Percentiles rank a stretch among this genome's conserved stretches.
Conservation (phyloP, 2,888 invertebrate species). For the Eulithis prunata region DNA sequence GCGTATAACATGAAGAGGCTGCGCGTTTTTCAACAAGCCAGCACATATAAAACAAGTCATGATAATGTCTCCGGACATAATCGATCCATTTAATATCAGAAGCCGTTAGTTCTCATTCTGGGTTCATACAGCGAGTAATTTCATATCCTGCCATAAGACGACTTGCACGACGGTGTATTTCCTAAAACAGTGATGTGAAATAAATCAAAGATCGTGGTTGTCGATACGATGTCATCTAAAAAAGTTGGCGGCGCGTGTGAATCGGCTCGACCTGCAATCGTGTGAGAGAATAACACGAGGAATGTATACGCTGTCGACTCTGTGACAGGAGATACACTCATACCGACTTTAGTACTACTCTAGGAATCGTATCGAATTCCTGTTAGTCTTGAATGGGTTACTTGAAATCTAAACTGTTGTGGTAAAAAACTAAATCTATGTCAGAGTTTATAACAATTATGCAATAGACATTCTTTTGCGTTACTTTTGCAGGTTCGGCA, state of each 20-base stretch:
- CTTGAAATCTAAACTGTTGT: conserved; percentile 40
- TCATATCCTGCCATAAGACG: conserved; percentile 77
- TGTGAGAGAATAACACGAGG: conserved; percentile 72
- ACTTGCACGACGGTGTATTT: conserved; percentile 69
- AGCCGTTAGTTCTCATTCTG: conserved; percentile 62
- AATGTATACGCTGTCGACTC: conserved; percentile 56
- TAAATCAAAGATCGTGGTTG: conserved; percentile 76
- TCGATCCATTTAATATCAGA: conserved; percentile 57
- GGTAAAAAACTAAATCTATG: conserved; percentile 26
- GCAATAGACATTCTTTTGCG: conserved; percentile 39
- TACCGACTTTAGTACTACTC: conserved; percentile 20
- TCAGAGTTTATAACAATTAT: conserved; percentile 37
- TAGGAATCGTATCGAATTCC: conserved; percentile 43
- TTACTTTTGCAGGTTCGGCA: conserved; percentile 40
- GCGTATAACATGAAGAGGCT: conserved; percentile 49
- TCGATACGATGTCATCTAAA: conserved; percentile 69
- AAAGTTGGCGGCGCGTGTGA: conserved; percentile 75
- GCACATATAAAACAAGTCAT: conserved; percentile 51
- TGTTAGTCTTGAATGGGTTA: conserved; percentile 48
- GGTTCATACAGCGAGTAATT: conserved; percentile 70
- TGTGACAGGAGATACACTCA: conserved; percentile 45
- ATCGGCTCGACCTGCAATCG: conserved; percentile 71
- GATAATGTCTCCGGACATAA: conserved; percentile 54
- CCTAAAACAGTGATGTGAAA: conserved; percentile 83
- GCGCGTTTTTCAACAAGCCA: conserved; percentile 52